Base-by-base conservation (phyloP, 2,888 invertebrate genomes). In the Neoscelio sp. region DNA sequence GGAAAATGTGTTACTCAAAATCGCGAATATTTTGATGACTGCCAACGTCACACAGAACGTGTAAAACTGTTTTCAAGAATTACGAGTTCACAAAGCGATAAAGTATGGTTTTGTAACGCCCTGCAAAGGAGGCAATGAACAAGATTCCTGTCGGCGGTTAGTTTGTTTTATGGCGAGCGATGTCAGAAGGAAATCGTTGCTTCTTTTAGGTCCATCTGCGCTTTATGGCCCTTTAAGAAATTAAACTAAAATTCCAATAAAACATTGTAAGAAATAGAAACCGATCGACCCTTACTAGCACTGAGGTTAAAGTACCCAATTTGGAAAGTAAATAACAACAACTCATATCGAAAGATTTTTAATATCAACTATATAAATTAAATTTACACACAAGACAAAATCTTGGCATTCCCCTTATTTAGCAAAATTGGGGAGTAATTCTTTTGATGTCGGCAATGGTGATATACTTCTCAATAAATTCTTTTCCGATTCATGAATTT, bases 31-130 rank as follows among this genome's bases (percentile, higher is more conserved):
- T 79, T 79, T 76, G 71, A 76, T 60, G 76, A 26, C 74, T 77
- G 74, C 58, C 58, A 71, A 67, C 73, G 81, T 81, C 79, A 74
- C 70, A 48, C 71, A 17, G 70, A 70, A 71, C 73, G 73, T 77
- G 80, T 80, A 80, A 81, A 81, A 80, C 81, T 70, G 78, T 81
- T 78, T 74, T 76, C 81, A 87, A 87, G 88, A 89, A 84, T 89
- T 89, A 90, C 89, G 89, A 87, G 87, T 88, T 87, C 85, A 84
- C 86, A 84, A 83, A 85, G 85, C 86, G 87, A 89, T 90, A 89
- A 89, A 89, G 86, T 87, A 82, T 84, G 84, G 84, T 80, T 84
- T 76, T 80, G 85, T 80, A 82, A 85, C 86, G 86, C 87, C 86
- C 85, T 74, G 84, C 78, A 77, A 80, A 82, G 82, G 75, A 82